Evolutionary conservation across 2,888 invertebrate species (phyloP).

Genomic region (Lingula anatina): DNA sequence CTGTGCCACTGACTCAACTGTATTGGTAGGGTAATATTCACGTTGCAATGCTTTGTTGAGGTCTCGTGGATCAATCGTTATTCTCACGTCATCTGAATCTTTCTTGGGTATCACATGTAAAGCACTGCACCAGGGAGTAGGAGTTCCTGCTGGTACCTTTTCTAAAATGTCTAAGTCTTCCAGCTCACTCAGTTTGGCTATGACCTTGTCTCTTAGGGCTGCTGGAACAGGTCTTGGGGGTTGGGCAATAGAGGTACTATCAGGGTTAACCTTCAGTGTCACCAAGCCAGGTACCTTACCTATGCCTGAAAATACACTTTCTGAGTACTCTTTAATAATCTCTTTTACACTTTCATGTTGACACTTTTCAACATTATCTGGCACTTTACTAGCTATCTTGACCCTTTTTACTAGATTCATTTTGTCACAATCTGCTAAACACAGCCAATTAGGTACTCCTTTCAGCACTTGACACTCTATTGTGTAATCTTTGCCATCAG

Average conservation of each 20-base stretch:
- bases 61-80: constrained; percentile 9
- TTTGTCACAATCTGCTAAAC: neutral
- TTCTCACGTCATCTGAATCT: constrained; percentile 1
- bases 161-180: neutral
- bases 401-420: neutral
- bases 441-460: neutral
- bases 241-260: neutral
- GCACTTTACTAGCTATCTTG: neutral
- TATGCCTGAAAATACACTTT: constrained; percentile 1
- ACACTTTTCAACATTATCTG: neutral
- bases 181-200: neutral
- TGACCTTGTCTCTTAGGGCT: neutral
- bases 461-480: neutral
- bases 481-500: neutral
- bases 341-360: neutral
- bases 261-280: neutral
- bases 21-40: constrained; percentile 5
- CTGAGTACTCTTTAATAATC: neutral
- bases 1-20: constrained; percentile 3
- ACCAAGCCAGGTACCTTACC: constrained; percentile 1
- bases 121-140: constrained; percentile 1
- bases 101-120: constrained; percentile 1
- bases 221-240: neutral
- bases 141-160: neutral
- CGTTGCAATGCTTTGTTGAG: constrained; percentile 9